Conservation (phyloP, 1,140 invertebrate species). For the Hyles euphorbiae region DNA sequence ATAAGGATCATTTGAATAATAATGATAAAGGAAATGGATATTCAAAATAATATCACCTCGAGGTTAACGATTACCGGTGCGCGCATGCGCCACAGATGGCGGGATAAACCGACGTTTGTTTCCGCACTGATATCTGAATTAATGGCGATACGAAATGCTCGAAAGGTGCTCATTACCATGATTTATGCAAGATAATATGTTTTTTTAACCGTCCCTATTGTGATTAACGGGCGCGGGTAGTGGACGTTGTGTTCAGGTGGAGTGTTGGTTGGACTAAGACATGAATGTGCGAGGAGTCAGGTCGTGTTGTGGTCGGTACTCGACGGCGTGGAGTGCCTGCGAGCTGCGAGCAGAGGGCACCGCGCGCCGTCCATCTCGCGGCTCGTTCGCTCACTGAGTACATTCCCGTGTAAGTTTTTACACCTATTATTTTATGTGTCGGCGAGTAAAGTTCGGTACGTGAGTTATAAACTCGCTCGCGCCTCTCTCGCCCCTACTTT, state of each 20-base stretch:
- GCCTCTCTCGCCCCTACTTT: conserved; percentile 74
- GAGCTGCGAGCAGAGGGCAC: conserved; percentile 24
- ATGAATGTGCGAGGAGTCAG: conserved; percentile 15
- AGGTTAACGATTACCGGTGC: conserved; percentile 73
- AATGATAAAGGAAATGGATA: conserved; percentile 67
- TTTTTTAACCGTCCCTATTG: conserved; percentile 53
- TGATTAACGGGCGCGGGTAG: conserved; percentile 32
- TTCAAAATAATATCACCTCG: conserved; percentile 75
- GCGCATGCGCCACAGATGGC: conserved; percentile 69
- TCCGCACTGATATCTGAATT: conserved; percentile 75
- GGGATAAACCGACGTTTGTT: conserved; percentile 72
- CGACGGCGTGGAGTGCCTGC: conserved; percentile 5
- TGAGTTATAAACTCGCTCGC: conserved; percentile 75
- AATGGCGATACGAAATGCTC: conserved; percentile 67
- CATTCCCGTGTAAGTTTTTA: conserved; percentile 75
- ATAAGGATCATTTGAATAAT: conserved; percentile 64
- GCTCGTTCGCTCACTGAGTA: conserved; percentile 68
- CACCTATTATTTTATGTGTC: conserved; percentile 76
- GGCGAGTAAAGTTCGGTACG: conserved; percentile 75
- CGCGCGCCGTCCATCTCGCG: conserved; percentile 65
- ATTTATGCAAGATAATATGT: conserved; percentile 70
- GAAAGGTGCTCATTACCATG: conserved; percentile 74
- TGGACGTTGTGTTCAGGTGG: conserved; percentile 6
- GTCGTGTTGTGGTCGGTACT: not conserved
- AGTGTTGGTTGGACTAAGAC: not conserved